These are phyloP conservation scores for Atopsyche davidsoni DNA, from an alignment of 1,140 invertebrate genomes.

Conservation along the genomic window DNA sequence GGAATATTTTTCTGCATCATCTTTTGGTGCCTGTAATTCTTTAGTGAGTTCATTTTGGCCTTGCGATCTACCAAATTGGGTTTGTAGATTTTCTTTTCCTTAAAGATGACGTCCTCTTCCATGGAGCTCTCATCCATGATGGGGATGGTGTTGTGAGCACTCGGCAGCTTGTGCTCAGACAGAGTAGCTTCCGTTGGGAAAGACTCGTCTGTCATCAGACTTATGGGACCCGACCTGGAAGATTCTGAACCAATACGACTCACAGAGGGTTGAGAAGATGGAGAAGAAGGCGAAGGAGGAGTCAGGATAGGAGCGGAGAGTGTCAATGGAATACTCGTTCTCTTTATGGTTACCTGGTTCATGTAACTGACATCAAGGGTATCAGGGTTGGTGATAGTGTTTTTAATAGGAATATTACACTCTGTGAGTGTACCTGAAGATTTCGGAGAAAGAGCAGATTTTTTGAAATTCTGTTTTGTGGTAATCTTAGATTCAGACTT, in stretches of 20 bases:
- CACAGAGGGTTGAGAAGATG: slow-evolving; percentile 1
- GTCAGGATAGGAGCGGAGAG: background rate
- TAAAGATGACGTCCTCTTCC: slow-evolving; percentile 18
- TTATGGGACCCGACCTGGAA: slow-evolving; percentile 30
- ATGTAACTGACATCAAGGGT: slow-evolving; percentile 10
- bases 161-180: slow-evolving; percentile 28
- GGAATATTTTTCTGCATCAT: slow-evolving; percentile 22
- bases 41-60: slow-evolving; percentile 43
- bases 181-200: slow-evolving; percentile 41
- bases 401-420: slow-evolving; percentile 25
- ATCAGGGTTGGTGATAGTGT: slow-evolving; percentile 8
- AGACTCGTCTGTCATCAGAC: slow-evolving; percentile 43
- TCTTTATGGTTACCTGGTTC: slow-evolving; percentile 26
- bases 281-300: background rate
- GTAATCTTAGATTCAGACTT: slow-evolving; percentile 29
- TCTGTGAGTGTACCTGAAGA: slow-evolving; percentile 4
- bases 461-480: slow-evolving; percentile 21
- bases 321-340: slow-evolving; percentile 3
- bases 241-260: background rate
- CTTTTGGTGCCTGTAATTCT: slow-evolving; percentile 47
- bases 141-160: slow-evolving; percentile 3
- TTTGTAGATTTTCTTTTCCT: slow-evolving; percentile 24
- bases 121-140: slow-evolving; percentile 19
- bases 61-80: slow-evolving; percentile 30
- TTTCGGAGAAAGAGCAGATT: slow-evolving; percentile 5